These are phyloP conservation scores for Bubo blakistoni DNA, from an alignment of 2,113 vertebrate genomes.

Conservation along the genomic window DNA sequence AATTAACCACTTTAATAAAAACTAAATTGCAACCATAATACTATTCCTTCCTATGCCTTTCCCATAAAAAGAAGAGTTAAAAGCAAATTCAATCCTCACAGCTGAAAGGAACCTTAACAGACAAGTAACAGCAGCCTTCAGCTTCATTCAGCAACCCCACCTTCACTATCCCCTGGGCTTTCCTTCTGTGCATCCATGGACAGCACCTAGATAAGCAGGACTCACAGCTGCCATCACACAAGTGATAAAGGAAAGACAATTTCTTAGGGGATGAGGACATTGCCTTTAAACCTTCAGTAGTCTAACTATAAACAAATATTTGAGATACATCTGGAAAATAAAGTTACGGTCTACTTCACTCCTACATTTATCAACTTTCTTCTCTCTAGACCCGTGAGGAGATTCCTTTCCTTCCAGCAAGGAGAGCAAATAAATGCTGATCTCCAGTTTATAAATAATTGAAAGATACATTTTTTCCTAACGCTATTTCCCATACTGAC, in stretches of 20 bases:
- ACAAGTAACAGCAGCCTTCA: background rate
- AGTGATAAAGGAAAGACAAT: background rate
- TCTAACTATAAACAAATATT: background rate
- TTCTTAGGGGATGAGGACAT: background rate
- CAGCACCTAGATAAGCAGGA: rapidly evolving
- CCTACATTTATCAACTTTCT: background rate
- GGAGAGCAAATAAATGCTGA: background rate
- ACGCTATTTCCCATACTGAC: background rate
- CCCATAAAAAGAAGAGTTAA: background rate
- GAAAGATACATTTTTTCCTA: background rate
- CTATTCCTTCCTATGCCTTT: background rate
- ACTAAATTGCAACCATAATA: background rate
- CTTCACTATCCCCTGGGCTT: background rate
- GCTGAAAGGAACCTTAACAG: background rate
- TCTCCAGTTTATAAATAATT: background rate
- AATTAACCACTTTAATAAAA: background rate
- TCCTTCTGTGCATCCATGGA: background rate
- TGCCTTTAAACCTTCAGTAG: background rate
- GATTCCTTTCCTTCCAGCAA: background rate
- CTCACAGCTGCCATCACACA: rapidly evolving
- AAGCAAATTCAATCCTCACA: background rate
- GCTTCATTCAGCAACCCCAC: background rate
- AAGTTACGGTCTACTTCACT: background rate
- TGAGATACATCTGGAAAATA: background rate
- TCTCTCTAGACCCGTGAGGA: background rate